Evolutionary conservation across 2,797 vertebrate genomes (phyloP).

Genomic region (Fringilla coelebs): DNA sequence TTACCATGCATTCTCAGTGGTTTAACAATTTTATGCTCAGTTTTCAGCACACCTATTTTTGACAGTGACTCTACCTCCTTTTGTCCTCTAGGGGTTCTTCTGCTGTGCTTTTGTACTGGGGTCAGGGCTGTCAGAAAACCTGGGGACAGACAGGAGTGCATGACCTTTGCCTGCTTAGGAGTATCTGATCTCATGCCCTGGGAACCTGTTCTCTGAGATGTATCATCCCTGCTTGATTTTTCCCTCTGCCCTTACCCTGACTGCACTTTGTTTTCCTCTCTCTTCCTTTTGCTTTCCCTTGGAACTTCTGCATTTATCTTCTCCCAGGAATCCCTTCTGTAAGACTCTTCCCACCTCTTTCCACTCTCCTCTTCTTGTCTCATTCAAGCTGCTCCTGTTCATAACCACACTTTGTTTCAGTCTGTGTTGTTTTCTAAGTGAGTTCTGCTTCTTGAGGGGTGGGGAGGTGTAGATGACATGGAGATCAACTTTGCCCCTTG

Average conservation of each 20-base stretch:
- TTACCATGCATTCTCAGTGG: constrained; percentile 13
- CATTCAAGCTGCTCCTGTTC: background rate
- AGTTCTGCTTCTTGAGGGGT: background rate
- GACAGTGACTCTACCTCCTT: background rate
- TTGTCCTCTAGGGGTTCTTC: background rate
- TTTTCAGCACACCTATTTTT: background rate
- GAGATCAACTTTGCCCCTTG: background rate
- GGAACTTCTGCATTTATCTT: constrained; percentile 50
- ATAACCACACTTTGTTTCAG: background rate
- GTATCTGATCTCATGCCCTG: background rate
- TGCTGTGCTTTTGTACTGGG: background rate
- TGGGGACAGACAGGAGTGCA: background rate
- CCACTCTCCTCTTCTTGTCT: background rate
- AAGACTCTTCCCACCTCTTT: background rate
- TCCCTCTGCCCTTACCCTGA: background rate
- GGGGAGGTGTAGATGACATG: background rate
- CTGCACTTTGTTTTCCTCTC: constrained; percentile 25
- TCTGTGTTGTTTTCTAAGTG: background rate
- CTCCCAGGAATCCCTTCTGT: constrained; percentile 29
- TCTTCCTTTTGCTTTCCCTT: constrained; percentile 20
- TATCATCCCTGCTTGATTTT: background rate
- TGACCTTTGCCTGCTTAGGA: background rate
- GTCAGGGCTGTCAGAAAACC: background rate
- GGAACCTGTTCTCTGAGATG: background rate
- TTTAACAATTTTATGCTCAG: constrained; percentile 6